Conservation (phyloP, 2,888 invertebrate species). For the Hydriomena furcata region DNA sequence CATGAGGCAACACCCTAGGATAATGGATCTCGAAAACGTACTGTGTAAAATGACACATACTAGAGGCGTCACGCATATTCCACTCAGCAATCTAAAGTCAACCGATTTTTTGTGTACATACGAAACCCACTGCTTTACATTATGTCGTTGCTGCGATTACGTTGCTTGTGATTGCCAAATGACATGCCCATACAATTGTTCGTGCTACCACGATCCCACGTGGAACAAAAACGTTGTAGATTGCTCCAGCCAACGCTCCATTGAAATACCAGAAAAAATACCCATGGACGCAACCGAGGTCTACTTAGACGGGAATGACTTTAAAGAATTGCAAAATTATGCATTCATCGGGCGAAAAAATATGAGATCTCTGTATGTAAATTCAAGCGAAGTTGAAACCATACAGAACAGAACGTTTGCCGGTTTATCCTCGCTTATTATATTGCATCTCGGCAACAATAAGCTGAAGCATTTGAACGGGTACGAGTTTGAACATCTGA, state of each 20-base stretch:
- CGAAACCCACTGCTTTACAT: constrained; percentile 95
- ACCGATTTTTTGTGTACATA: constrained; percentile 96
- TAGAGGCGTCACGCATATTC: constrained; percentile 90
- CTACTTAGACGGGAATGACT: constrained; percentile 95
- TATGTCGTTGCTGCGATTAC: constrained; percentile 97
- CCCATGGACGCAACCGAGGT: constrained; percentile 98
- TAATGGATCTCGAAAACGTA: constrained; percentile 94
- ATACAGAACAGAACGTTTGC: constrained; percentile 95
- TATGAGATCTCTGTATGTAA: constrained; percentile 93
- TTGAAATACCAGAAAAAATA: constrained; percentile 91
- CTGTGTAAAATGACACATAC: constrained; percentile 94
- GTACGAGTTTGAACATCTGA: constrained; percentile 92
- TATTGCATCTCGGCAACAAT: constrained; percentile 93
- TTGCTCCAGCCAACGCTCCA: constrained; percentile 90
- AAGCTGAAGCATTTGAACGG: constrained; percentile 90
- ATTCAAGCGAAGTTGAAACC: constrained; percentile 91
- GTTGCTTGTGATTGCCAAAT: constrained; percentile 98
- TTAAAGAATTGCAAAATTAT: constrained; percentile 92
- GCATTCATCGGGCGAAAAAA: constrained; percentile 96
- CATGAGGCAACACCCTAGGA: constrained; percentile 91
- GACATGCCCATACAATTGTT: constrained; percentile 96
- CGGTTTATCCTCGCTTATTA: constrained; percentile 90
- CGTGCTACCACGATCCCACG: constrained; percentile 96
- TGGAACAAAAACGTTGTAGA: constrained; percentile 97
- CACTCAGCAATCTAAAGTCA: constrained; percentile 88